Conservation (phyloP, 2,888 invertebrate genomes). For the Drosophila algonquin region DNA sequence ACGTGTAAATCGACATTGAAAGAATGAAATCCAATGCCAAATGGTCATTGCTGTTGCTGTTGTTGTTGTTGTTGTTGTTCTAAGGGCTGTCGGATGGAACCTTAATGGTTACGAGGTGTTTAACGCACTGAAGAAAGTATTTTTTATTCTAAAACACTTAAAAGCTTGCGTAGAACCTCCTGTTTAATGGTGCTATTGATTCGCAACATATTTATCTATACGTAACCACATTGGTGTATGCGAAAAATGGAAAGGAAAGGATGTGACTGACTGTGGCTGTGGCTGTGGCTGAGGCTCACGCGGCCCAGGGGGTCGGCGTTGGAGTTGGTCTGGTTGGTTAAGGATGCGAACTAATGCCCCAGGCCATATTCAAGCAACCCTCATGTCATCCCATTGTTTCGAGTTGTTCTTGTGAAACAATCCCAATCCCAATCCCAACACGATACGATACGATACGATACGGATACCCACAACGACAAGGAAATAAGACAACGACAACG, state of each 20-base stretch:
- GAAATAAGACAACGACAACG: conserved; percentile 43
- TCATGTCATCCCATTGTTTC: conserved; percentile 44
- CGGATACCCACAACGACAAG: conserved; percentile 58
- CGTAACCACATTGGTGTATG: conserved; percentile 9
- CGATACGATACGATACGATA: conserved; percentile 18
- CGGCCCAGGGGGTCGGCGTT: conserved; percentile 40
- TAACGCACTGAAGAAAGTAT: not conserved
- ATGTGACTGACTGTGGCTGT: conserved; percentile 19
- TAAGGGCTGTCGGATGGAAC: no score
- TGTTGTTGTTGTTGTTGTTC: no score
- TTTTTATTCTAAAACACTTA: not conserved
- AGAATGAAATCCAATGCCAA: conserved; percentile 12
- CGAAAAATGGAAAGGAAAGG: conserved; percentile 11
- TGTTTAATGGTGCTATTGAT: not conserved
- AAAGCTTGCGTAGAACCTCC: not conserved
- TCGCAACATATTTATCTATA: not conserved
- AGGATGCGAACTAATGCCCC: conserved; percentile 40
- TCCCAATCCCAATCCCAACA: conserved; percentile 26
- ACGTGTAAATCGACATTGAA: conserved; percentile 32
- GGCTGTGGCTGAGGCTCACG: not conserved
- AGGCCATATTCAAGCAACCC: conserved; percentile 33
- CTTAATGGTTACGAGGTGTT: not conserved
- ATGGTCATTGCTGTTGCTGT: no score
- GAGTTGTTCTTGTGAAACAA: conserved; percentile 68
- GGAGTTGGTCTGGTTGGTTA: not conserved